Base-by-base conservation (phyloP, 2,888 invertebrate genomes). In the Thalpophila matura region DNA sequence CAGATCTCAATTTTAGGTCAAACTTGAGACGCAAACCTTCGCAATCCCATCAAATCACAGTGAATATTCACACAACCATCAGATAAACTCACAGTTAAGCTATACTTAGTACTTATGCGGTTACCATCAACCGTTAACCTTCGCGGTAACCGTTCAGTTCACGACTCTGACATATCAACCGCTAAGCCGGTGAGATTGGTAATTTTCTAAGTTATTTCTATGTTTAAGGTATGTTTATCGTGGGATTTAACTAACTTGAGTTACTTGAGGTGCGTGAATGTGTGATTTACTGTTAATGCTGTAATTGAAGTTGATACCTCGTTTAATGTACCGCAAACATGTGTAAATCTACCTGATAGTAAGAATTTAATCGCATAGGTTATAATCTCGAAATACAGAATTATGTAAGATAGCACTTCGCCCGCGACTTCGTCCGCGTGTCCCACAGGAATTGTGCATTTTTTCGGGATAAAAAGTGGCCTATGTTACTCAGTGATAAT, bases 161-260 rank as follows among this genome's bases (percentile, higher is more conserved):
- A 83, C 83, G 84, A 83, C 53, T 83, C 50, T 79, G 83, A 74
- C 83, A 80, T 83, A 83, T 83, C 77, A 78, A 79, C 76, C 29
- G 47, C 57, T 51, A 47, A 40, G 45, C 29, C 24, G 27, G 61
- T 42, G 56, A 57, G 64, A 60, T 73, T 65, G 62, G 71, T 55
- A 74, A 79, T 68, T 72, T 74, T 70, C 74, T 63, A 56, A 74
- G 72, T 63, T 68, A 68, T 68, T 60, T 60, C 55, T 61, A 35
- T 56, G 33, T 57, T 55, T 63, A 61, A 38, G 67, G 29, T 68
- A 47, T 31, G 45, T 42, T 72, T 57, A 47, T 51, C 66, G 73
- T 72, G 68, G 43, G 57, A 47, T 35, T 56, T 69, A 60, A 62
- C 37, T 40, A 42, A 53, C 46, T 47, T 70, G n/a, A 22, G 20